These are phyloP conservation scores for Phragmatobia fuliginosa DNA, from an alignment of 2,888 invertebrate genomes.

Conservation along the genomic window DNA sequence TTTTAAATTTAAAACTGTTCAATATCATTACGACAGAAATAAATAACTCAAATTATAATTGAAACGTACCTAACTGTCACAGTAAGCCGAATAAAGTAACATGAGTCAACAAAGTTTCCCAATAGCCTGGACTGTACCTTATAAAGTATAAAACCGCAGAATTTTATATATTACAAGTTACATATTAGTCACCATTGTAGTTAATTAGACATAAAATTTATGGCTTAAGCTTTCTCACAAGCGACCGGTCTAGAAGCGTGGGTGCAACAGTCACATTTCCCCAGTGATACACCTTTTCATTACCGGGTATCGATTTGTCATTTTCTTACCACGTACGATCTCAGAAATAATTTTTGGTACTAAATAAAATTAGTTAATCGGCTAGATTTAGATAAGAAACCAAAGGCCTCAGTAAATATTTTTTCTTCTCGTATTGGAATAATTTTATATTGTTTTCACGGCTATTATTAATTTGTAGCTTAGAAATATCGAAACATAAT, in stretches of 20 bases:
- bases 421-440: too few species aligned
- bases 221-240: constrained; percentile 29
- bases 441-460: background rate
- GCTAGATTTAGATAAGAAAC: too few species aligned
- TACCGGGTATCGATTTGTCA: background rate
- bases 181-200: constrained; percentile 41
- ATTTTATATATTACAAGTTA: constrained; percentile 25
- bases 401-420: too few species aligned
- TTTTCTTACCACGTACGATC: background rate
- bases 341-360: too few species aligned
- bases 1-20: background rate
- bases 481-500: background rate
- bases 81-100: background rate
- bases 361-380: too few species aligned
- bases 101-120: background rate
- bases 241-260: constrained; percentile 40
- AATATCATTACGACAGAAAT: background rate
- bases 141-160: constrained; percentile 19
- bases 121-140: constrained; percentile 2
- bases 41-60: background rate
- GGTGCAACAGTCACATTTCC: constrained; percentile 29
- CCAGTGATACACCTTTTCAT: background rate
- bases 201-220: constrained; percentile 50
- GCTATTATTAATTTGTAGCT: background rate
- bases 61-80: background rate